Base-by-base conservation (phyloP, 2,113 vertebrate species). In the Jaculus jaculus region DNA sequence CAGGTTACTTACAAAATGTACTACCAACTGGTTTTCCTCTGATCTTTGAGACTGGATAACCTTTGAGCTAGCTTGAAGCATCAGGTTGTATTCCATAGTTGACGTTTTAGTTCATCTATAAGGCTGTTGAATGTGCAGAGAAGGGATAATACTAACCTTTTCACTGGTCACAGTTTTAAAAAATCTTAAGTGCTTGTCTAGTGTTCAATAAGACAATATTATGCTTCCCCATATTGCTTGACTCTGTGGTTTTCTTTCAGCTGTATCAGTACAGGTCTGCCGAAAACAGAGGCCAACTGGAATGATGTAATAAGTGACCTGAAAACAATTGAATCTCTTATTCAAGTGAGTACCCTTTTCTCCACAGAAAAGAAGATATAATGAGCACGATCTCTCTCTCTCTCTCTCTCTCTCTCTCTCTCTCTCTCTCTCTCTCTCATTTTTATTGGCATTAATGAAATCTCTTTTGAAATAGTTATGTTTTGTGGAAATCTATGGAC, bases 281-380 rank as follows among this genome's bases (percentile, higher is more conserved):
- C 97, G 42, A 97, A 97, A 96, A 97, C 96, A 94, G 98, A 97
- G 75, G 97, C 97, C 90, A 92, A 37, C 68, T 98, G 97, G 98
- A 16, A n/a, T 0, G 37, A 90, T 88, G 97, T 98, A 82, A 88
- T 97, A 74, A 0, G 15, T 8, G 98, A 98, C 81, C 80, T 98
- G 95, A 13, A 97, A 60, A 61, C 0, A 66, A 96, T 98, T 80
- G 58, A 97, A 94, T 9, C 1, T 23, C 61, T 93, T 71, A 96
- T 95, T 84, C 61, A 98, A 96, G 98, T 98, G 96, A 98, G 97
- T 91, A 73, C 39, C 79, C 20, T 66, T 28, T 3, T 47, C 26
- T 47, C 12, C 11, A 10, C 77, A 34, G n/a, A 51, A 32, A 51
- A 69, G 7, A n/a, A 16, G 8, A 0, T 90, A 7, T 51, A 34